Base-by-base conservation (phyloP, 2,888 invertebrate genomes). In the Podabrus alpinus region DNA sequence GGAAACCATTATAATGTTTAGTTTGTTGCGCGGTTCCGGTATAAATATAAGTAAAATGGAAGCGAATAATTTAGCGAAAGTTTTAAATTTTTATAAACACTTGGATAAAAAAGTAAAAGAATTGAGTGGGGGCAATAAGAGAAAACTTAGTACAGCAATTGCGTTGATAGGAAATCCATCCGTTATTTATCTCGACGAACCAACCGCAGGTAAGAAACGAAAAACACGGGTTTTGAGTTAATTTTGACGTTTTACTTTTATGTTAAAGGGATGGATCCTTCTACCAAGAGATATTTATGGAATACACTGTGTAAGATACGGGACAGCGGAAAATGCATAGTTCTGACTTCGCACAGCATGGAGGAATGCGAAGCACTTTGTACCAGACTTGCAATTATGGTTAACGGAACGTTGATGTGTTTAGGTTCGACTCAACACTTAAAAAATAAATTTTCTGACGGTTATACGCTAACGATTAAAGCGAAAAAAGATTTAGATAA, bases 271-370 rank as follows among this genome's bases (percentile, higher is more conserved):
- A 94, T 95, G 88, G 95, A 96, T 84, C 93, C 95, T 1, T 93
- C 92, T 2, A 94, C 95, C 3, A 92, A 95, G 81, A 89, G 96
- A 73, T 91, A 93, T 76, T 89, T 96, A 13, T 96, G 96, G 96
- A 90, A 93, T 81, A 92, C 92, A n/a, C 89, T 95, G 45, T 89
- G 90, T 77, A 89, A 90, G 72, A 90, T 93, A 61, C 89, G 94
- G 66, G 92, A 92, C 73, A 88, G 91, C 2, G 95, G 95, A 0
- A 91, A 91, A 84, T 93, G 94, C 73, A 91, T 96, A n/a, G 62
- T 64, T 21, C 21, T 64, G n/a, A 64, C 62, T 2, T 64, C 62
- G 21, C 62, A 64, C 9, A 64, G 62, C 19, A 64, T 64, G 62
- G 62, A 64, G 13, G 62, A 64, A 19, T 64, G 62, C n/a, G 62